A percentile compares a stretch with the other conserved stretches of the same genome.
phyloP scores from a whole-genome alignment of 2,888 invertebrate genomes.

The Xylophagus ater region DNA sequence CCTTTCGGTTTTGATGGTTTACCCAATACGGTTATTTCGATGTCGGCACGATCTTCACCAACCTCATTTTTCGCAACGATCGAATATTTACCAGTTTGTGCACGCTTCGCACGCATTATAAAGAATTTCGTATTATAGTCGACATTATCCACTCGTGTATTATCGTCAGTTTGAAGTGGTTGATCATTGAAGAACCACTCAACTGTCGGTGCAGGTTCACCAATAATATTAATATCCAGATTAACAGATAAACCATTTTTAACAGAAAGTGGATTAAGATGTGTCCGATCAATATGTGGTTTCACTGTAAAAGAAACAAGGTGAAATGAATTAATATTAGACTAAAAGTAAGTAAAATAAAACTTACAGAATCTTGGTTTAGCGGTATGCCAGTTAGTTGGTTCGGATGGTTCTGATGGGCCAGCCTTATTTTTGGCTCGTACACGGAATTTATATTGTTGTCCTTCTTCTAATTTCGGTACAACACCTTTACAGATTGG shows the following conservation, averaged over 20 bases:
- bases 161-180: constrained; percentile 49
- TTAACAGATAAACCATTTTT: constrained; percentile 82
- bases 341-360: constrained; percentile 1
- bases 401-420: constrained; percentile 81
- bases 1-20: constrained; percentile 73
- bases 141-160: constrained; percentile 63
- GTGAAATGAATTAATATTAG: constrained; percentile 8
- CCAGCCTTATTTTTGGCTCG: constrained; percentile 95
- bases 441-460: constrained; percentile 90
- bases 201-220: constrained; percentile 87
- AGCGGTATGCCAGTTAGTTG: constrained; percentile 83
- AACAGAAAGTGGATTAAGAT: constrained; percentile 69
- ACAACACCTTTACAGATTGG: constrained; percentile 79
- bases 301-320: constrained; percentile 55
- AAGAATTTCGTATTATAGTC: constrained; percentile 88
- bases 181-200: constrained; percentile 76
- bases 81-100: constrained; percentile 75
- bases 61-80: constrained; percentile 86
- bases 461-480: constrained; percentile 81
- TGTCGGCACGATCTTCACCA: constrained; percentile 83
- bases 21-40: constrained; percentile 79
- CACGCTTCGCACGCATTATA: constrained; percentile 68
- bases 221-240: constrained; percentile 79
- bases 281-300: constrained; percentile 86
- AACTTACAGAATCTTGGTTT: constrained; percentile 78